Conservation (phyloP, 2,888 invertebrate species). For the Acleris emargana region DNA sequence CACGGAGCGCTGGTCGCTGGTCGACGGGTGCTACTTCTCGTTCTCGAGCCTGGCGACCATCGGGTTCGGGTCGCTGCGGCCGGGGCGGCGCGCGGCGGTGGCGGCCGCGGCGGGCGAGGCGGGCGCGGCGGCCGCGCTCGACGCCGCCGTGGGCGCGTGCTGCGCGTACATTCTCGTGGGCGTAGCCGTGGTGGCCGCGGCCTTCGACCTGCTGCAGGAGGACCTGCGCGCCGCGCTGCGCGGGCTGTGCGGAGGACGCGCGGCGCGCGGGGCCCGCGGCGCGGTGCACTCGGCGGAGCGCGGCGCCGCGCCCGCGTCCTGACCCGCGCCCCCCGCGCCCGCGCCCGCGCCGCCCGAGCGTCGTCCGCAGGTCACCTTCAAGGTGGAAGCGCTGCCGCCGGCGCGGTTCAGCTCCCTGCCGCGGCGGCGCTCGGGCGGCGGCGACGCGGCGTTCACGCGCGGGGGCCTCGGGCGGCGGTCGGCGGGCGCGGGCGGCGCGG, state of each 20-base stretch:
- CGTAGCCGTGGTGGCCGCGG: slow-evolving; percentile 94
- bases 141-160: slow-evolving; percentile 89
- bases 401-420: slow-evolving; percentile 84
- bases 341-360: slow-evolving; percentile 52
- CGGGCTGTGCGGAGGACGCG: slow-evolving; percentile 35
- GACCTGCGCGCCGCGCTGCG: slow-evolving; percentile 80
- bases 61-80: slow-evolving; percentile 91
- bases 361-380: slow-evolving; percentile 65
- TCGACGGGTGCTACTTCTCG: slow-evolving; percentile 93
- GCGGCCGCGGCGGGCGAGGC: slow-evolving; percentile 56
- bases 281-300: slow-evolving; percentile 59
- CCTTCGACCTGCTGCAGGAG: slow-evolving; percentile 93
- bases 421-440: slow-evolving; percentile 67
- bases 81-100: slow-evolving; percentile 82
- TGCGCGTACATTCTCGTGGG: slow-evolving; percentile 92
- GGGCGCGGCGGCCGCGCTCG: slow-evolving; percentile 75
- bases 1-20: slow-evolving; percentile 95
- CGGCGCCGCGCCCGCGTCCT: slow-evolving; percentile 70
- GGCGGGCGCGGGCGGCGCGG: slow-evolving; percentile 79
- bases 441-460: slow-evolving; percentile 84
- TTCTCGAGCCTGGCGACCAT: slow-evolving; percentile 92
- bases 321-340: slow-evolving; percentile 75
- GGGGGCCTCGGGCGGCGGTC: slow-evolving; percentile 87
- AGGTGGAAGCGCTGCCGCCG: slow-evolving; percentile 68
- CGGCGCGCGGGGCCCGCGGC: slow-evolving; percentile 42